A percentile compares a stretch with the other conserved stretches of the same genome.
These are phyloP conservation scores for Pelochelys cantorii DNA, from an alignment of 2,797 vertebrate genomes.

Conservation along the genomic window DNA sequence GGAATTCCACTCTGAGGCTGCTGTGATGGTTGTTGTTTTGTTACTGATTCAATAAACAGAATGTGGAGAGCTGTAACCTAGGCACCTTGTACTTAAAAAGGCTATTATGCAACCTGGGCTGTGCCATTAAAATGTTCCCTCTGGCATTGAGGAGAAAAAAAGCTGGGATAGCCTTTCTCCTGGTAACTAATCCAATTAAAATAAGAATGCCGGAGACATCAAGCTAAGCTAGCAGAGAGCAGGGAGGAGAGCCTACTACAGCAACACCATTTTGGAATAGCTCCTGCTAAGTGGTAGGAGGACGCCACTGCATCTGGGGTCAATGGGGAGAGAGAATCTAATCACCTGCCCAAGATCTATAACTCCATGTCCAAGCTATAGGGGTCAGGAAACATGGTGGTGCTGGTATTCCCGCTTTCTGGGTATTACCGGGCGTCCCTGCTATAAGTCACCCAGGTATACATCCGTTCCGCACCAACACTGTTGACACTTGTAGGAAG, in stretches of 20 bases:
- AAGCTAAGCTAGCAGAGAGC: not conserved
- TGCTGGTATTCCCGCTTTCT: not conserved
- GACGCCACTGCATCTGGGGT: not conserved
- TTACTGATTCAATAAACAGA: constrained; percentile 3
- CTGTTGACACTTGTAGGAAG: no score
- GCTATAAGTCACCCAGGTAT: no score
- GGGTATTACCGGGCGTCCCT: no score
- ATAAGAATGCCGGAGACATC: not conserved
- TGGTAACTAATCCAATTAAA: not conserved
- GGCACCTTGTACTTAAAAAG: not conserved
- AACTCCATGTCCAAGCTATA: not conserved
- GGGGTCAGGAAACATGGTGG: not conserved
- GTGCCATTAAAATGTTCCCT: not conserved
- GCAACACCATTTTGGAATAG: not conserved
- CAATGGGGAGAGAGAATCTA: not conserved
- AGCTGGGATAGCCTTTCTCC: not conserved
- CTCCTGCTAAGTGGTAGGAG: not conserved
- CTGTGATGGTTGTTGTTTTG: not conserved
- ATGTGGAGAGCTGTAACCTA: not conserved
- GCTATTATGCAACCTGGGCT: not conserved
- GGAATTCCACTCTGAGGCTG: not conserved
- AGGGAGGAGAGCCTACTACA: not conserved
- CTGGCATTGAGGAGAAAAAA: not conserved
- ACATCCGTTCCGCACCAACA: no score
- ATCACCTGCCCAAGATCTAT: not conserved